phyloP scores from a whole-genome alignment of 2,797 vertebrate species.

The Fratercula arctica region DNA sequence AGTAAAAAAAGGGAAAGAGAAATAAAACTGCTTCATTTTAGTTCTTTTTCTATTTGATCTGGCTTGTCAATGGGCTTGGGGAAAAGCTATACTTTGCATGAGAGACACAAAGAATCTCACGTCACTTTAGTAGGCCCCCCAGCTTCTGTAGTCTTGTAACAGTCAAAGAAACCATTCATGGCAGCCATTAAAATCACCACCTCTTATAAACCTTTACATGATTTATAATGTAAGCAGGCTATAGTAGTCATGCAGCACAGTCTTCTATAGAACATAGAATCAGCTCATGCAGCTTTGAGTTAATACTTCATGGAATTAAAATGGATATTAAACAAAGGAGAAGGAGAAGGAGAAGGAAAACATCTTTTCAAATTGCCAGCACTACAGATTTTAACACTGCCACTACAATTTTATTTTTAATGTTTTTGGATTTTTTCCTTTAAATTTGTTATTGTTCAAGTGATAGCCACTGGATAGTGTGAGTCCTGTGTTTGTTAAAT shows the following conservation, averaged over 20 bases:
- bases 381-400: background rate
- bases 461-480: background rate
- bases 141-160: background rate
- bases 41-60: background rate
- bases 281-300: background rate
- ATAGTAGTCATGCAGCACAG: background rate
- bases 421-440: accelerated
- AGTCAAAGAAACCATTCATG: background rate
- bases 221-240: background rate
- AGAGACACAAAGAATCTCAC: background rate
- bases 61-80: background rate
- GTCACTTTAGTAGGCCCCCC: background rate
- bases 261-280: background rate
- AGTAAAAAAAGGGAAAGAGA: background rate
- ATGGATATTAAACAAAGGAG: background rate
- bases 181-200: background rate
- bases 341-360: background rate
- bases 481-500: background rate
- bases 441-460: background rate
- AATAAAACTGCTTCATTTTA: background rate
- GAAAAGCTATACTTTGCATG: background rate
- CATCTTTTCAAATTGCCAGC: background rate
- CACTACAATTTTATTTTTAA: background rate
- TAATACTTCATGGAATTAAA: background rate
- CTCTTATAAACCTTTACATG: background rate